phyloP scores from a whole-genome alignment of 2,888 invertebrate genomes.

The Ashinkailepas kermadecensis region DNA sequence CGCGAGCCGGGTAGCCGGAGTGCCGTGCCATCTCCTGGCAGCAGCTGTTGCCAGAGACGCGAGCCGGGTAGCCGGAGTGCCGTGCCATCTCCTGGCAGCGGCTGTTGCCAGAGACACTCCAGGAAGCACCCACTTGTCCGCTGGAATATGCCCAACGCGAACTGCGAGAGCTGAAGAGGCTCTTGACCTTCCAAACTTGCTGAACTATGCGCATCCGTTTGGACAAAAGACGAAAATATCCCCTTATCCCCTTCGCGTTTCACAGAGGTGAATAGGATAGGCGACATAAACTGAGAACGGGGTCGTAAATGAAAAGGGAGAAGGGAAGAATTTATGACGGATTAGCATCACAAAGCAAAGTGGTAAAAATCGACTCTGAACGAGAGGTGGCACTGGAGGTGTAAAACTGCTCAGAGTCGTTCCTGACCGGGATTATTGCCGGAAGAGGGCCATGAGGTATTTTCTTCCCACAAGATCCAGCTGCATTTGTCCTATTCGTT shows the following conservation, averaged over 20 bases:
- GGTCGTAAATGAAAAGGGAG: background rate
- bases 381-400: background rate
- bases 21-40: no score
- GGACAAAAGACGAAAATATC: background rate
- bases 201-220: background rate
- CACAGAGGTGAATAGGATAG: background rate
- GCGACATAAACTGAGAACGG: background rate
- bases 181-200: background rate
- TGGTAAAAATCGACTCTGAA: background rate
- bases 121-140: background rate
- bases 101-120: no score
- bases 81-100: no score
- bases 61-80: no score
- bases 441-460: background rate
- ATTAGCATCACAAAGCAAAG: constrained; percentile 6
- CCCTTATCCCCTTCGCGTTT: background rate
- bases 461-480: no score
- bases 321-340: constrained; percentile 18
- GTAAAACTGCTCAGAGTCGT: background rate
- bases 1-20: no score
- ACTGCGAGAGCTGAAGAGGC: background rate
- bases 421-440: background rate
- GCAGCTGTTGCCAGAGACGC: background rate
- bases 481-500: background rate
- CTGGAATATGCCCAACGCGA: background rate